Evolutionary conservation across 2,797 vertebrate species (phyloP), one percentile per base, ranked within the genome.

Genomic region (Thamnophis elegans): DNA sequence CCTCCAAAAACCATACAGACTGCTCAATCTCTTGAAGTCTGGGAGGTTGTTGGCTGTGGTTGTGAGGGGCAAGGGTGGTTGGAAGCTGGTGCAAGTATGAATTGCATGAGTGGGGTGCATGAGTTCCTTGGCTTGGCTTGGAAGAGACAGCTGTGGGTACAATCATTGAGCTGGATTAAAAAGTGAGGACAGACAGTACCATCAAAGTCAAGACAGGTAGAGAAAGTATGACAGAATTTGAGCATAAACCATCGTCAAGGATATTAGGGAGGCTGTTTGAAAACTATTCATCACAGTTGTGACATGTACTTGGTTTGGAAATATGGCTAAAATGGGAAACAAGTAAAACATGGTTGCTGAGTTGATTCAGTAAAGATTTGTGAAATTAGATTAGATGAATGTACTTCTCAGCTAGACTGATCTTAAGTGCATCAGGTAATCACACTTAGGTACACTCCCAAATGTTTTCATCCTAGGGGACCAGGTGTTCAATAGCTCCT

Each of bases 341-440:
- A 87, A 32, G 42, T 28, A 62, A 60, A 62, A 20, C 1, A 82
- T 82, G 73, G 73, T 47, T 82, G 36, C 36, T 47, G 42, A 25
- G 22, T 82, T 82, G 36, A 82, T 82, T 73, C 59, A 58, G 89
- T 87, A 51, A 87, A 91, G 86, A 62, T 26, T 28, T 89, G 54
- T 56, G 26, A 85, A 91, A 85, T 88, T 42, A 59, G n/a, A 54
- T 87, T 36, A 88, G 32, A 85, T 85, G 3, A 91, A 85, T 91
- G 87, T 25, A 9, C 87, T 90, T 55, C 51, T 85, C 56, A 89
- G 87, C 32, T 56, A 55, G 68, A 73, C 55, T 55, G 25, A 20
- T 85, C 86, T 65, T 91, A 88, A 93, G 73, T 93, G 92, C 68
- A 56, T n/a, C 32, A 85, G 90, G 55, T 56, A 93, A 89, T 88